These are phyloP conservation scores for Hypocryptadius cinnamomeus DNA, from an alignment of 2,113 vertebrate species.

Conservation along the genomic window DNA sequence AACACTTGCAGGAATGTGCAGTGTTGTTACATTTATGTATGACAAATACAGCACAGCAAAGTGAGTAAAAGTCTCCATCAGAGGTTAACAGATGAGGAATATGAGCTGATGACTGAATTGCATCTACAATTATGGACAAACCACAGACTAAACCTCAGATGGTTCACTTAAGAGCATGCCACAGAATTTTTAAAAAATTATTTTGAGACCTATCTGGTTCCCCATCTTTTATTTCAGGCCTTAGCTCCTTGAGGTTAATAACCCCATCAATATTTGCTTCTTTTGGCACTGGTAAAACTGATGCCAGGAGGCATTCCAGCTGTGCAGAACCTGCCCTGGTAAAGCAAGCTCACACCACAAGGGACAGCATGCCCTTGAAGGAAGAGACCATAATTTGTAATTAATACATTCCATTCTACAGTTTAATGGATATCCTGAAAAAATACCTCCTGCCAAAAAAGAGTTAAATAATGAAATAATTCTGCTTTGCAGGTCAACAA, in stretches of 20 bases:
- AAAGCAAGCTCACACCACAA: not conserved
- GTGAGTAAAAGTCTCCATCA: not conserved
- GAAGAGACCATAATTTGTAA: not conserved
- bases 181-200: not conserved
- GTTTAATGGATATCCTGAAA: not conserved
- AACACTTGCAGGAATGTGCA: not conserved
- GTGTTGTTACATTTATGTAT: not conserved
- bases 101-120: not conserved
- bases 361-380: not conserved
- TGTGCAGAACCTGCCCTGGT: not conserved
- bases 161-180: not conserved
- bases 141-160: not conserved
- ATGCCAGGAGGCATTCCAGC: not conserved
- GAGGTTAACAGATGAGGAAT: not conserved
- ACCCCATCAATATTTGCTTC: not conserved
- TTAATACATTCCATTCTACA: not conserved
- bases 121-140: not conserved
- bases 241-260: not conserved
- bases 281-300: not conserved
- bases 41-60: not conserved
- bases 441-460: not conserved
- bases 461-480: not conserved
- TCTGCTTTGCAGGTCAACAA: not conserved
- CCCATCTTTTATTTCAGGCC: not conserved
- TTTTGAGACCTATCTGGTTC: not conserved